Base-by-base conservation (phyloP, 2,888 invertebrate genomes). In the Elysia crispata region DNA sequence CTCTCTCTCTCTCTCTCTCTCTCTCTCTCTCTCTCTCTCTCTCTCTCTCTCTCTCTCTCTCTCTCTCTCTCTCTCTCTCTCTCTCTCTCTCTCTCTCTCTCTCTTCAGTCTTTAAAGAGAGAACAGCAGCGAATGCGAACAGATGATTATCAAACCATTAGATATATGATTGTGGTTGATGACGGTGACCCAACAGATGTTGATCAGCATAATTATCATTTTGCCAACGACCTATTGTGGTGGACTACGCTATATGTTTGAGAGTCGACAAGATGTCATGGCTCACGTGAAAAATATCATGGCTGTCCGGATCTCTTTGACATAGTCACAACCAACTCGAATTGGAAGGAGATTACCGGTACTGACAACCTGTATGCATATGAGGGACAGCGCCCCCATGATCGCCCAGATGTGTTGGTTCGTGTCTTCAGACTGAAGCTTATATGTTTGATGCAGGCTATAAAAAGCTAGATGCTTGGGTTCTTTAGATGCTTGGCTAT, bases 221-320 rank as follows among this genome's bases (percentile, higher is more conserved):
- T 81, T 92, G 1, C 90, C 91, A 1, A 75, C 82, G n/a, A 31
- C 69, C 6, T 92, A 91, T 82, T 80, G 82, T 23, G 90, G 91
- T 13, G 67, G 89, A 41, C 91, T 91, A 11, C 83, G 92, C 30
- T 85, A 87, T 81, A 91, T 92, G 90, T 82, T 87, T 50, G 89
- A 92, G 85, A 85, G 88, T 49, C 91, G 89, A 84, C 85, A 93
- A 82, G 92, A 93, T 88, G 90, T 91, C 0, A 92, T 93, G 92
- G 85, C 91, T 18, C 90, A 92, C 72, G 92, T 93, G 6, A 54
- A 88, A 60, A 89, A 90, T 81, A 91, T 84, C 88, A n/a, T n/a
- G 93, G 93, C 1, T 89, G 89, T 80, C 92, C 93, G 31, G 90
- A 91, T 92, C n/a, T 93, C 93, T 77, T 77, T 83, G 89, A 81